Percentiles rank a stretch among this genome's conserved stretches.
These are phyloP conservation scores for Scophthalmus maximus DNA, from an alignment of 2,113 vertebrate species.

Conservation along the genomic window DNA sequence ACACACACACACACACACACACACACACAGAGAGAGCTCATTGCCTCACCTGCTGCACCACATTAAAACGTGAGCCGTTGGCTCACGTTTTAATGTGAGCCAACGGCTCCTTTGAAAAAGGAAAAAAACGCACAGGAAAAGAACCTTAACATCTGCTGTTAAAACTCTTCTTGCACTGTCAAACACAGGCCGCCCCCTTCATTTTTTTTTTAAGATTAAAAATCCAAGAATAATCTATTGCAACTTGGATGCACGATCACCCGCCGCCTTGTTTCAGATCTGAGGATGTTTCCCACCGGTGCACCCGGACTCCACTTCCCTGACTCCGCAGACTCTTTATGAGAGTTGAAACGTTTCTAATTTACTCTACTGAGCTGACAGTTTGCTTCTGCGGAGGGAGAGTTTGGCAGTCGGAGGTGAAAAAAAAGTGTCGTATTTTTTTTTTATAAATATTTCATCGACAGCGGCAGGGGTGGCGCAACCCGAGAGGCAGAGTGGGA, in stretches of 20 bases:
- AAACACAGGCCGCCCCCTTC: conserved; percentile 15
- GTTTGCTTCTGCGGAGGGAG: background rate
- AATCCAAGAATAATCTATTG: conserved; percentile 5
- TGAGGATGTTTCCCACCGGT: background rate
- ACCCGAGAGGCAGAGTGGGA: conserved; percentile 39
- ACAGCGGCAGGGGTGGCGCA: conserved; percentile 13
- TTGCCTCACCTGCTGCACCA: conserved; percentile 44
- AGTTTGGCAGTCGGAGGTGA: conserved; percentile 13
- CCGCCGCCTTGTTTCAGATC: background rate
- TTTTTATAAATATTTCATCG: conserved; percentile 34
- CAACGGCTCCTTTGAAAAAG: conserved; percentile 36
- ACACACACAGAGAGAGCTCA: conserved; percentile 10
- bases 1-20: background rate
- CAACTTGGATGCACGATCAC: background rate
- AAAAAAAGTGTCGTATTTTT: background rate
- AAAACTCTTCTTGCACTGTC: conserved; percentile 36
- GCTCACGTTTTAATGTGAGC: no score
- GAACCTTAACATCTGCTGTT: conserved; percentile 11
- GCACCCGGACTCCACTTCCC: conserved; percentile 3
- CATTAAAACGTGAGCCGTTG: conserved; percentile 38
- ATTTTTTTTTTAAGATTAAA: conserved; percentile 30
- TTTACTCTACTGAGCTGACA: background rate
- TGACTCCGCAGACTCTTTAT: no score
- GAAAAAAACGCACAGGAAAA: conserved; percentile 29
- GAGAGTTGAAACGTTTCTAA: conserved; percentile 20